Evolutionary conservation across 2,888 invertebrate genomes (phyloP).

Genomic region (Platycheirus rosarum): DNA sequence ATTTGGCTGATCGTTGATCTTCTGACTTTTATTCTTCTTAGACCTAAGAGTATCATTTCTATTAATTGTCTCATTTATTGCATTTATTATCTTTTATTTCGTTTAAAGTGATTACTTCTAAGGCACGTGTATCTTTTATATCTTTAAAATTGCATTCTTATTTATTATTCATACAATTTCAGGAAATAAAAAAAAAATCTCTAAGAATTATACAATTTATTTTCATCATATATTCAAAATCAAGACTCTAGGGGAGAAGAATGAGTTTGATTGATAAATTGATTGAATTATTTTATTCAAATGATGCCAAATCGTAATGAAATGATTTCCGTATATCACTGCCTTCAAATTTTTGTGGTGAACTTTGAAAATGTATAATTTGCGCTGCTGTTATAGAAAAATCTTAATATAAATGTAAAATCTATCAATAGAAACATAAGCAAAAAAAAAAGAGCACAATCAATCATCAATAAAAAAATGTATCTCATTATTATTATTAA

Average conservation of each 20-base stretch:
- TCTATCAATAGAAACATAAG: conserved; percentile 45
- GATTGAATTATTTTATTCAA: conserved; percentile 20
- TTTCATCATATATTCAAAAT: no score
- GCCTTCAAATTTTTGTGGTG: conserved; percentile 59
- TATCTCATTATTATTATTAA: conserved; percentile 69
- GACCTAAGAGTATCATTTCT: conserved; percentile 74
- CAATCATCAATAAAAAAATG: conserved; percentile 61
- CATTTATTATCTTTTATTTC: conserved; percentile 72
- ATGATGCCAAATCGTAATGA: conserved; percentile 1
- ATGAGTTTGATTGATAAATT: conserved; percentile 6
- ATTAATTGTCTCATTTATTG: conserved; percentile 73
- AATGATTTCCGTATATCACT: conserved; percentile 65
- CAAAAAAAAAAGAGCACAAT: conserved; percentile 63
- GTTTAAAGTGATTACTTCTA: conserved; percentile 72
- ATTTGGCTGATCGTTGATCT: conserved; percentile 85
- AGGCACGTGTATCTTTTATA: conserved; percentile 14
- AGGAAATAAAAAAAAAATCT: neutral
- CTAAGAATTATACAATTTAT: no score
- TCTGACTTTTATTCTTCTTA: conserved; percentile 74
- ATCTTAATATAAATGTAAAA: conserved; percentile 39
- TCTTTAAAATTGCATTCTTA: conserved; percentile 24
- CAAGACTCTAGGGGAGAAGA: no score
- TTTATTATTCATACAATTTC: conserved; percentile 38
- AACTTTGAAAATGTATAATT: conserved; percentile 16
- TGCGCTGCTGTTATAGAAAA: conserved; percentile 46